Evolutionary conservation across 2,888 invertebrate genomes (phyloP).

Genomic region (Yponomeuta cagnagella): DNA sequence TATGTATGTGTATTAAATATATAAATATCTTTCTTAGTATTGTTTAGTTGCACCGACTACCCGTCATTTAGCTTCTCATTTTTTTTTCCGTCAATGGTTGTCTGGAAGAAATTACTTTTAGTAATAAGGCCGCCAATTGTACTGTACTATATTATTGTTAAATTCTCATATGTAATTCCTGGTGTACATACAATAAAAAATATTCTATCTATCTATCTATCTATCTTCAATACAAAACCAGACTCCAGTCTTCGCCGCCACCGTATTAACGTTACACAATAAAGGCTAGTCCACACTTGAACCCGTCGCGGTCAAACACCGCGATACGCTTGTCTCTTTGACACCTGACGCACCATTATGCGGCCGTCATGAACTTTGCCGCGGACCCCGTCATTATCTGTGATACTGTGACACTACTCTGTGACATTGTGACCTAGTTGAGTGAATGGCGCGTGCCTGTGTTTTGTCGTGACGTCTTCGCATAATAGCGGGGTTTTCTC

Average conservation of each 20-base stretch:
- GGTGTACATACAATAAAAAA: no score
- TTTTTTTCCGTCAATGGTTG: no score
- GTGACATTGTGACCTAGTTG: slow-evolving; percentile 8
- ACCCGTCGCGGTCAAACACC: neutral
- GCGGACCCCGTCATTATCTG: slow-evolving; percentile 39
- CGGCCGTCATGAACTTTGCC: slow-evolving; percentile 30
- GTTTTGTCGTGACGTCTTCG: neutral
- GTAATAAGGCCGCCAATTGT: no score
- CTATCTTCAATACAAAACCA: neutral
- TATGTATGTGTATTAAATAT: no score
- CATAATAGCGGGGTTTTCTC: neutral
- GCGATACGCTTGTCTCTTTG: slow-evolving; percentile 17
- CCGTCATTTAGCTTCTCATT: no score
- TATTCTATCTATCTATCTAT: no score
- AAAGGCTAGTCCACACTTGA: slow-evolving; percentile 5
- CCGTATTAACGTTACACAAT: neutral
- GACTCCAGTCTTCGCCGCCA: neutral
- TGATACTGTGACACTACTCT: slow-evolving; percentile 32
- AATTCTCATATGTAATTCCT: no score
- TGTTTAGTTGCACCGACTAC: no score
- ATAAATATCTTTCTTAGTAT: no score
- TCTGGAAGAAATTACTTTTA: no score
- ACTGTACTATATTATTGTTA: no score
- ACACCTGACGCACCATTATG: slow-evolving; percentile 37
- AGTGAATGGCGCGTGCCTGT: slow-evolving; percentile 9